A percentile compares a stretch with the other conserved stretches of the same genome.
phyloP scores from a whole-genome alignment of 2,888 invertebrate genomes.

The Himalopsyche japonica region DNA sequence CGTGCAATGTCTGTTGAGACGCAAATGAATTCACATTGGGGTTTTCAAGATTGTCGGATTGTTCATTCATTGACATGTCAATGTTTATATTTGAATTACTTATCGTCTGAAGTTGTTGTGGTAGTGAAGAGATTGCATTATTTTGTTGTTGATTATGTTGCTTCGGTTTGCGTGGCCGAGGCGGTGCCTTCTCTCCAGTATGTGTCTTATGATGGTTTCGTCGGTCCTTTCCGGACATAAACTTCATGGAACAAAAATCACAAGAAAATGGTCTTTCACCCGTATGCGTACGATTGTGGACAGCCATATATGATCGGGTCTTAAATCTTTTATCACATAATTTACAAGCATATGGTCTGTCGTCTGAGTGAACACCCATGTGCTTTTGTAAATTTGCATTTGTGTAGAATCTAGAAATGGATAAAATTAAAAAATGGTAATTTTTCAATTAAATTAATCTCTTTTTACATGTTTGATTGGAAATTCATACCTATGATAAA shows the following conservation, averaged over 20 bases:
- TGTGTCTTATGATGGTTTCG: constrained; percentile 54
- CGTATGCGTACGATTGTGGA: constrained; percentile 49
- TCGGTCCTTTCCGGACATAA: constrained; percentile 49
- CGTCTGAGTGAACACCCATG: constrained; percentile 34
- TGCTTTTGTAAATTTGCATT: constrained; percentile 44
- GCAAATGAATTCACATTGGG: neutral
- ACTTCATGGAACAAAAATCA: constrained; percentile 30
- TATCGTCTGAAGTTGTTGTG: neutral
- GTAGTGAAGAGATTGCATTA: neutral
- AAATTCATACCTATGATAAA: too few species aligned
- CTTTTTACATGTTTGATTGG: too few species aligned
- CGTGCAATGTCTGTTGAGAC: neutral
- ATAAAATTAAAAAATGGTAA: neutral
- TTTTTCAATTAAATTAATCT: neutral
- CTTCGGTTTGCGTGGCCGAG: neutral
- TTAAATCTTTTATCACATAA: constrained; percentile 52
- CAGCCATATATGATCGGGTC: constrained; percentile 47
- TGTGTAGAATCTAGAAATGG: constrained; percentile 46
- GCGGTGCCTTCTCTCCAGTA: constrained; percentile 44
- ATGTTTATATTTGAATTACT: neutral
- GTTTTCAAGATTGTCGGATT: neutral
- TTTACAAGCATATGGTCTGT: constrained; percentile 49
- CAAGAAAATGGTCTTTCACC: constrained; percentile 30
- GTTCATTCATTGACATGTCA: neutral
- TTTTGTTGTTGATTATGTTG: neutral